Conservation (phyloP, 1,140 invertebrate genomes). For the Drosophila rhopaloa region DNA sequence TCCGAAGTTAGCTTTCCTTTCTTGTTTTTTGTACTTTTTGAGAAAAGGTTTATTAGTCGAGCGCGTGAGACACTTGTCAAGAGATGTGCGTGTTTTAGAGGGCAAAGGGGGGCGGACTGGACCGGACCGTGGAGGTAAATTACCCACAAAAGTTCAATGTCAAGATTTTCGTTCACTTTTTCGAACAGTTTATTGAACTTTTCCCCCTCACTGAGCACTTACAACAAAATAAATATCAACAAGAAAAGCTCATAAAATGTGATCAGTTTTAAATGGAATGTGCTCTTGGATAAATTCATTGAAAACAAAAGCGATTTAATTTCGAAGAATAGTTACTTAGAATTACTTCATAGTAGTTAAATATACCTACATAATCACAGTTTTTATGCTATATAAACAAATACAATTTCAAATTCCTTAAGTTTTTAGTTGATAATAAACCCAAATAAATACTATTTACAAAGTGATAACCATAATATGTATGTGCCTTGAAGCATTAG, state of each 20-base stretch:
- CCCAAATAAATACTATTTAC: not conserved
- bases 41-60: slow-evolving; percentile 22
- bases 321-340: too few relatives aligned
- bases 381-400: not conserved
- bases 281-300: not conserved
- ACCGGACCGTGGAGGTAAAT: slow-evolving; percentile 4
- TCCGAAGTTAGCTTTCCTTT: too few relatives aligned
- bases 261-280: slow-evolving; percentile 21
- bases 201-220: slow-evolving; percentile 23
- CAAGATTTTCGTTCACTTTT: slow-evolving; percentile 55
- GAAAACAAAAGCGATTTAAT: not conserved
- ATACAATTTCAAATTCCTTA: not conserved
- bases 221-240: slow-evolving; percentile 36
- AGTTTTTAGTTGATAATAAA: not conserved
- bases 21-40: not conserved
- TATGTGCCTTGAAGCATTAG: not conserved
- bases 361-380: not conserved
- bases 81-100: slow-evolving; percentile 25
- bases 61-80: slow-evolving; percentile 47
- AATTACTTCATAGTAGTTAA: too few relatives aligned
- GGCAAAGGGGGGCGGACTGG: not conserved
- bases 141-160: slow-evolving; percentile 54
- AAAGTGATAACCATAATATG: not conserved
- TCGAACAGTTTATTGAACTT: slow-evolving; percentile 38
- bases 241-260: slow-evolving; percentile 16